Evolutionary conservation across 1,140 invertebrate species (phyloP), one percentile per base, ranked within the genome.

Genomic region (Macrosteles quadrilineatus): DNA sequence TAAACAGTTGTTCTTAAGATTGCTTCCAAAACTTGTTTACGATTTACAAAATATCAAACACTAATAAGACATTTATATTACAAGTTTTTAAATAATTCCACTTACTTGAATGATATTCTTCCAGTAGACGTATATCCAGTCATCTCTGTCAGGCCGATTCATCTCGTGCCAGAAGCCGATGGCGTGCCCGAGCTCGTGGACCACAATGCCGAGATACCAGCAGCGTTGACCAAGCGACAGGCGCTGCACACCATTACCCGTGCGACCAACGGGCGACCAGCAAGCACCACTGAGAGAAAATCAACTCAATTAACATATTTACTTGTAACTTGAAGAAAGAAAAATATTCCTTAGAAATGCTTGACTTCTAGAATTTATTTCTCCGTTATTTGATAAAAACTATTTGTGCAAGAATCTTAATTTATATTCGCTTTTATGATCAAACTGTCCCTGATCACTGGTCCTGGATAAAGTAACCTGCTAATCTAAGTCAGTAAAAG

Each of bases 121-220:
- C 74, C 76, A 78, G 69, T 77, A 74, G 23, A 83, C 74, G 25
- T 74, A 72, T 12, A 83, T 80, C 73, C 75, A 79, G 6, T 77
- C 68, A 71, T 83, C 81, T 6, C 82, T 67, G 70, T 83, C 82
- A 0, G 80, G 80, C 0, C 82, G 73, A 31, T 79, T 78, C 71
- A 82, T 81, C 67, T 83, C 80, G 70, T 83, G 82, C 73, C 76
- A 79, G 71, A 83, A 80, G 1, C 81, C 81, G 14, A 82, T 63
- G 11, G 77, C 76, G 68, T 83, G 81, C 1, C 77, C 78, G 53
- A 82, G 72, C 69, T 82, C 81, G 72, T 82, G 81, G 1, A 81
- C 74, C 2, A 78, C 77, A 47, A 80, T 79, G 19, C 79, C 78
- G 32, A 77, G 62, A 70, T 77, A 80, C 74, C 75, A 77, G 64